Conservation (phyloP, 2,113 vertebrate genomes). For the Aepyceros melampus region DNA sequence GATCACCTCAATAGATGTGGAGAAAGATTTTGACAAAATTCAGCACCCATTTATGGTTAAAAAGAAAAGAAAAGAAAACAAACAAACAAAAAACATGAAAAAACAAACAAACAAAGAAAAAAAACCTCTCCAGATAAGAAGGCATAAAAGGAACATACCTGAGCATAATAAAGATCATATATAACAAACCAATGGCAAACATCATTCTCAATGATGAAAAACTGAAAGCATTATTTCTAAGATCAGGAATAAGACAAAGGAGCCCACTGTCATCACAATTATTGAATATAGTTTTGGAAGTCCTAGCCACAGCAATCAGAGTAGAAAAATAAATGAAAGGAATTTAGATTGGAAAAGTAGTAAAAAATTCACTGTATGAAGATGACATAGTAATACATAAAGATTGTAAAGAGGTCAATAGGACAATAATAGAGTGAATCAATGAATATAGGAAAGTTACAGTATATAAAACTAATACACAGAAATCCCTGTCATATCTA, state of each 20-base stretch:
- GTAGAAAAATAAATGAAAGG: not conserved
- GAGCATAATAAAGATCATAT: not conserved
- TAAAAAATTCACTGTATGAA: not conserved
- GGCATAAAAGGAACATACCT: not conserved
- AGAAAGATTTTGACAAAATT: not conserved
- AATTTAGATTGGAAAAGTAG: not conserved
- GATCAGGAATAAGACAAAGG: not conserved
- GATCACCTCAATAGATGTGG: not conserved
- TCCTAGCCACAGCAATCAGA: not conserved
- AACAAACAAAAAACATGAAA: no score
- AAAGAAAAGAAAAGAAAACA: accelerated
- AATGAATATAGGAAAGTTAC: not conserved
- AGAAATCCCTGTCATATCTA: not conserved
- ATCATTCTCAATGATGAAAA: not conserved
- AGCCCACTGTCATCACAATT: not conserved
- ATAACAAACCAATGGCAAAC: not conserved
- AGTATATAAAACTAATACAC: not conserved
- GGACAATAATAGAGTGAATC: not conserved
- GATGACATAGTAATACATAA: not conserved
- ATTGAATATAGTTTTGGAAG: not conserved
- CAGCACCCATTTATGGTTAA: not conserved
- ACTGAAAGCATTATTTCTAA: not conserved
- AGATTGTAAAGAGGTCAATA: not conserved
- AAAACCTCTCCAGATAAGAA: not conserved
- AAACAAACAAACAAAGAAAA: no score